These are phyloP conservation scores for Parambassis ranga DNA, from an alignment of 2,797 vertebrate species.

Conservation along the genomic window DNA sequence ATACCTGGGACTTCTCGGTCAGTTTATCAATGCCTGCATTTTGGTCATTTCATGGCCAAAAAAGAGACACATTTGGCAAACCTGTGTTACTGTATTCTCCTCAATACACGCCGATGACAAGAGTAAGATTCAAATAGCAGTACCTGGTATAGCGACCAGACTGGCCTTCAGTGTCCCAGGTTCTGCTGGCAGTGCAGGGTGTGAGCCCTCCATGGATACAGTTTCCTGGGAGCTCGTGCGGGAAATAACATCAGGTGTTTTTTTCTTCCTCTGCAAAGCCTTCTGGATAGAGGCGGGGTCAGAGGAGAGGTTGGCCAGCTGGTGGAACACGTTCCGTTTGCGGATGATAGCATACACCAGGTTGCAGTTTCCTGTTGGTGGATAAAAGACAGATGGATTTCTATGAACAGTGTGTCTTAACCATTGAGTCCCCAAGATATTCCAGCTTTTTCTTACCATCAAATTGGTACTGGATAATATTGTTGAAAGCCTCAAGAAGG, in stretches of 20 bases:
- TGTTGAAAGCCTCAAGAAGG: conserved; percentile 96
- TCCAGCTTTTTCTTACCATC: conserved; percentile 82
- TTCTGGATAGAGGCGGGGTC: conserved; percentile 90
- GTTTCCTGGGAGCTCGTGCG: conserved; percentile 93
- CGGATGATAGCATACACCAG: conserved; percentile 98
- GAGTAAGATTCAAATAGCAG: not conserved
- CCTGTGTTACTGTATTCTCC: no score
- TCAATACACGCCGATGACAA: not conserved
- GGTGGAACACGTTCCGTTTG: conserved; percentile 94
- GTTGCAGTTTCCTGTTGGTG: conserved; percentile 80
- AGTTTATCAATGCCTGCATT: conserved; percentile 96
- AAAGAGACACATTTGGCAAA: no score
- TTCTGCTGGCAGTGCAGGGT: conserved; percentile 91
- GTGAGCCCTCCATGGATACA: conserved; percentile 94
- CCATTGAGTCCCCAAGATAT: not conserved
- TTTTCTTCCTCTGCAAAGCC: conserved; percentile 90
- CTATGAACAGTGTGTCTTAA: not conserved
- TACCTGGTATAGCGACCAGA: conserved; percentile 94
- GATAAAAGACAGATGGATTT: not conserved
- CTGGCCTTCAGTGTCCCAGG: conserved; percentile 94
- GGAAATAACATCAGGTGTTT: conserved; percentile 86
- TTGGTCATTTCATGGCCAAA: no score
- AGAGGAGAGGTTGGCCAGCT: conserved; percentile 92
- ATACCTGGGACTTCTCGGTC: conserved; percentile 96
- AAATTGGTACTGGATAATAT: conserved; percentile 99